Percentiles rank a stretch among this genome's conserved stretches.
Evolutionary conservation across 2,113 vertebrate genomes (phyloP).

Genomic region (Catharus bicknelli): DNA sequence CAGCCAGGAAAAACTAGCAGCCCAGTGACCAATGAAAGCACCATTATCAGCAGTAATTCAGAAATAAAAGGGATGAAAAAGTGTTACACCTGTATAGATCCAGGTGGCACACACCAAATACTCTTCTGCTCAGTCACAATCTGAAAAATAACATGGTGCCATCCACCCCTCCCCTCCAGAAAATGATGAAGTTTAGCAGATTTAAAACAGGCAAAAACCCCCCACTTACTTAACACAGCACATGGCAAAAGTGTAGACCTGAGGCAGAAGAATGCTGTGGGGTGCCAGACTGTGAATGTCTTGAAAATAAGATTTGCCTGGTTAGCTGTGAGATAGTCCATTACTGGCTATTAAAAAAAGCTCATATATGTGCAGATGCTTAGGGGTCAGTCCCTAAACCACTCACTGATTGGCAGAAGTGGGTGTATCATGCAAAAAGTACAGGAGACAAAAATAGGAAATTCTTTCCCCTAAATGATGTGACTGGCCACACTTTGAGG

Average conservation of each 20-base stretch:
- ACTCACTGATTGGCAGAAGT: not conserved
- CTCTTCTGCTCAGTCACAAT: not conserved
- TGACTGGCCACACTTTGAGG: not conserved
- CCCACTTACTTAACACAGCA: not conserved
- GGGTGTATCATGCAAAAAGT: not conserved
- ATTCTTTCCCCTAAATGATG: not conserved
- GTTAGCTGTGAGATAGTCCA: not conserved
- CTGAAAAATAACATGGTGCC: not conserved
- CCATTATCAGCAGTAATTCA: not conserved
- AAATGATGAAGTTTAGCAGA: not conserved
- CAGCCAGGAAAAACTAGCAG: not conserved
- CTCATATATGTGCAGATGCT: not conserved
- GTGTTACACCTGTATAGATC: not conserved
- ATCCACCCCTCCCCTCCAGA: not conserved
- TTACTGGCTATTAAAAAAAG: not conserved
- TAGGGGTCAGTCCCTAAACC: not conserved
- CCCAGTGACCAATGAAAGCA: not conserved
- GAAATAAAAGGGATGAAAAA: not conserved
- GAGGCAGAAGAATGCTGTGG: not conserved
- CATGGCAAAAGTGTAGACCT: fast-evolving
- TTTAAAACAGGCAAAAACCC: not conserved
- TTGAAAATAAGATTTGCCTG: not conserved
- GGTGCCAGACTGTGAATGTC: not conserved
- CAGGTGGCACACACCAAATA: not conserved
- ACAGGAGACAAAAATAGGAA: not conserved